Conservation (phyloP, 35 echinoderm and acorn worm genomes). For the Apostichopus parvimensis region DNA sequence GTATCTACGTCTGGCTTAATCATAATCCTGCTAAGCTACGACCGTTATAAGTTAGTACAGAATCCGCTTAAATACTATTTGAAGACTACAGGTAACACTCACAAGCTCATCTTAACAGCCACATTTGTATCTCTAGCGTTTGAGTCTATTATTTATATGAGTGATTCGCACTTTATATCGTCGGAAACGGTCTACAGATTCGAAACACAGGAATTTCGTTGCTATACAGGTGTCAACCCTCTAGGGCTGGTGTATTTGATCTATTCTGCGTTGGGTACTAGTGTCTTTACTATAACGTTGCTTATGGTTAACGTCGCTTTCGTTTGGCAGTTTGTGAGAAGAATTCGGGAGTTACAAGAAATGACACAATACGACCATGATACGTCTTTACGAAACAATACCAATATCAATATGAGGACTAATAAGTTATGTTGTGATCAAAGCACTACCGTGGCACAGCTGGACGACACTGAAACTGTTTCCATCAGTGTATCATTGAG, state of each 20-base stretch:
- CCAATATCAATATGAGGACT: neutral
- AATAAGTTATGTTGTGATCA: neutral
- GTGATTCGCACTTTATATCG: neutral
- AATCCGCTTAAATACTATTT: too few relatives aligned
- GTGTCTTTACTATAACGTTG: neutral
- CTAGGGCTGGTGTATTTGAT: neutral
- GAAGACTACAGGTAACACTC: neutral
- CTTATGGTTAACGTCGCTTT: neutral
- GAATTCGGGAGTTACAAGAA: neutral
- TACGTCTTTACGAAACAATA: neutral
- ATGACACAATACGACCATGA: neutral
- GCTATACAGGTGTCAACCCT: neutral
- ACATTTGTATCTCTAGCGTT: neutral
- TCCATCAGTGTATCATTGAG: neutral
- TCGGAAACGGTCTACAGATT: neutral
- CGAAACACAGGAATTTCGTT: neutral
- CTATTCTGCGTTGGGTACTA: neutral
- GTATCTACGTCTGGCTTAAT: neutral
- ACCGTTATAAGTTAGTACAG: too few relatives aligned
- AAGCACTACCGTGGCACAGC: neutral
- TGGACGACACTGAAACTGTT: neutral
- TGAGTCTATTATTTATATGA: neutral
- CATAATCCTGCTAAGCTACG: conserved; percentile 1
- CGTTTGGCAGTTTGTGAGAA: neutral
- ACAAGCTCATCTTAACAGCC: neutral